Conservation (phyloP, 2,797 vertebrate species). For the Sciurus carolinensis region DNA sequence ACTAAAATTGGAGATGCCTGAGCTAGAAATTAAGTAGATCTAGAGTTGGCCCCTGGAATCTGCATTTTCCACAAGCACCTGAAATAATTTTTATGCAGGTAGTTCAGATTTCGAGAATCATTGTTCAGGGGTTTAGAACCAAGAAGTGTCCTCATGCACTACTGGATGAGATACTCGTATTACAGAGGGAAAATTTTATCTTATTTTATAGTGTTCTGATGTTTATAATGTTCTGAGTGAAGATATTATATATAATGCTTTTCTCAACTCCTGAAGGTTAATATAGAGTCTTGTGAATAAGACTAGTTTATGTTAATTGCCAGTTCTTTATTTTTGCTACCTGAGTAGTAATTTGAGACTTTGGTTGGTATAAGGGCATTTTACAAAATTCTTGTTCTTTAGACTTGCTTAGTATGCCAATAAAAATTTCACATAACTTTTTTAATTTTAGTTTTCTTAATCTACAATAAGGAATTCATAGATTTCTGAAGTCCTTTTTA, state of each 20-base stretch:
- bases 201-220: conserved; percentile 40
- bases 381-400: not conserved
- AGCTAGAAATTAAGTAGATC: not conserved
- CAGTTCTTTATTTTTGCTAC: conserved; percentile 50
- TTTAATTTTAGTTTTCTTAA: conserved; percentile 52
- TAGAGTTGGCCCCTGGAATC: conserved; percentile 1
- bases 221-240: not conserved
- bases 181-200: conserved; percentile 26
- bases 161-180: conserved; percentile 9
- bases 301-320: not conserved
- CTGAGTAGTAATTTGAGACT: conserved; percentile 46
- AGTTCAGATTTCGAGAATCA: not conserved
- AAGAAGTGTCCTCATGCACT: not conserved
- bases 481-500: conserved; percentile 12
- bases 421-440: conserved; percentile 6
- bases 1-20: not conserved
- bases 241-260: not conserved
- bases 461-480: conserved; percentile 22
- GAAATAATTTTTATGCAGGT: conserved; percentile 26
- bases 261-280: conserved; percentile 32
- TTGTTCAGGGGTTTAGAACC: conserved; percentile 40
- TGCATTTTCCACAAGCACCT: not conserved
- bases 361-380: not conserved
- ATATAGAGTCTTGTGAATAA: conserved; percentile 1
- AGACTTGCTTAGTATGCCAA: not conserved